These are phyloP conservation scores for Rhabdornis inornatus DNA, from an alignment of 2,113 vertebrate species.

Conservation along the genomic window DNA sequence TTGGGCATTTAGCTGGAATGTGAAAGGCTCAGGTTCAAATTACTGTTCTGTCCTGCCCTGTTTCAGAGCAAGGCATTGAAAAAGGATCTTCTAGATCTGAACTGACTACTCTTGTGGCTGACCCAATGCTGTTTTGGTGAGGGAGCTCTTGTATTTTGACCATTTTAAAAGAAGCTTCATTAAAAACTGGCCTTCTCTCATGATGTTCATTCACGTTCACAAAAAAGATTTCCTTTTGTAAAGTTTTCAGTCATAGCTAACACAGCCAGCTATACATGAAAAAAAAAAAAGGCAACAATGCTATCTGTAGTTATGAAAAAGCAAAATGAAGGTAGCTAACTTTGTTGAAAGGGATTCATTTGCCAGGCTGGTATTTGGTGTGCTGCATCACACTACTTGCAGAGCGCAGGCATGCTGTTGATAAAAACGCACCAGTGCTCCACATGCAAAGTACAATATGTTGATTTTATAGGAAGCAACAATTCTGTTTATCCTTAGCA, in stretches of 20 bases:
- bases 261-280: neutral
- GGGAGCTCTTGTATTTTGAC: neutral
- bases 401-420: neutral
- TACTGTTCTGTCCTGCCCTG: neutral
- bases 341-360: neutral
- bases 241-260: neutral
- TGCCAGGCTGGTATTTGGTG: neutral
- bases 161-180: neutral
- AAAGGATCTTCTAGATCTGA: neutral
- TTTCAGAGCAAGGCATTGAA: neutral
- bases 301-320: neutral
- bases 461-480: neutral
- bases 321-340: neutral
- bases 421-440: neutral
- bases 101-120: neutral
- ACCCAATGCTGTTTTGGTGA: neutral
- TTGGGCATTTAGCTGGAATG: slow-evolving; percentile 33
- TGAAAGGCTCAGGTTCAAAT: slow-evolving; percentile 30
- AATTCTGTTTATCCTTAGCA: neutral
- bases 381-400: neutral
- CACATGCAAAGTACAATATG: neutral
- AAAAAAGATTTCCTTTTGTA: neutral
- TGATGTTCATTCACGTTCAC: neutral
- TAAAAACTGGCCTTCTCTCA: neutral
- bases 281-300: neutral